These are phyloP conservation scores for Octopus bimaculoides DNA, from an alignment of 1,140 invertebrate species.

Conservation along the genomic window DNA sequence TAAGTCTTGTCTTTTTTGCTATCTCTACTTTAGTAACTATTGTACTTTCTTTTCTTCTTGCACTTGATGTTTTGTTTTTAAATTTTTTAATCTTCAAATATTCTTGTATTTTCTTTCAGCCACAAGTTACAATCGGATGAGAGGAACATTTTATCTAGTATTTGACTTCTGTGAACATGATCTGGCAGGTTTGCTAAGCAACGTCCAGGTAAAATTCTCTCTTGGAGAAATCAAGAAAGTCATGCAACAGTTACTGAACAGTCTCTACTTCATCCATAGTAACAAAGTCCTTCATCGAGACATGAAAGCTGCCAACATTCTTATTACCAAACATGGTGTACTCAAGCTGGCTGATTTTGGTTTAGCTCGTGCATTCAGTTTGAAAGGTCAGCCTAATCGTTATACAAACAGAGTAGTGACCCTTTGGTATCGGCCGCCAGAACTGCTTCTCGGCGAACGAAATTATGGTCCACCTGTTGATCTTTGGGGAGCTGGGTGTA, in stretches of 20 bases:
- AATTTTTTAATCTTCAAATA: neutral
- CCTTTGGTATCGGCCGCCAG: constrained; percentile 94
- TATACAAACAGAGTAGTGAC: constrained; percentile 98
- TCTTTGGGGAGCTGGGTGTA: constrained; percentile 97
- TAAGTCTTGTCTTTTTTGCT: constrained; percentile 38
- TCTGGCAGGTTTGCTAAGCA: constrained; percentile 92
- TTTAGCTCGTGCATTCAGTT: constrained; percentile 78
- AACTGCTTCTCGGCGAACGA: constrained; percentile 83
- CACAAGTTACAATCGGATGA: constrained; percentile 78
- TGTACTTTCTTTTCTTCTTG: neutral
- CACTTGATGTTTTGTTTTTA: neutral
- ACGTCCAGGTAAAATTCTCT: constrained; percentile 92
- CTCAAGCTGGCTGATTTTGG: constrained; percentile 63
- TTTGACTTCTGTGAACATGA: constrained; percentile 99
- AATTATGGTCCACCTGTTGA: constrained; percentile 93
- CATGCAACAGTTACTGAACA: constrained; percentile 95
- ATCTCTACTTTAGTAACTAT: neutral
- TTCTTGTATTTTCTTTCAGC: constrained; percentile 61
- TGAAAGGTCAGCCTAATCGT: constrained; percentile 75
- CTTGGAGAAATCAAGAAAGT: constrained; percentile 97
- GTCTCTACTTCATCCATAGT: constrained; percentile 94
- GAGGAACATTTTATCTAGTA: constrained; percentile 90
- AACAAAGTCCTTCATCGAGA: constrained; percentile 93
- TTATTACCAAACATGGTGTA: constrained; percentile 96
- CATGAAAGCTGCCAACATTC: constrained; percentile 99